Evolutionary conservation across 1,140 invertebrate species (phyloP), one percentile per base, ranked within the genome.

Genomic region (Helicoverpa zea): DNA sequence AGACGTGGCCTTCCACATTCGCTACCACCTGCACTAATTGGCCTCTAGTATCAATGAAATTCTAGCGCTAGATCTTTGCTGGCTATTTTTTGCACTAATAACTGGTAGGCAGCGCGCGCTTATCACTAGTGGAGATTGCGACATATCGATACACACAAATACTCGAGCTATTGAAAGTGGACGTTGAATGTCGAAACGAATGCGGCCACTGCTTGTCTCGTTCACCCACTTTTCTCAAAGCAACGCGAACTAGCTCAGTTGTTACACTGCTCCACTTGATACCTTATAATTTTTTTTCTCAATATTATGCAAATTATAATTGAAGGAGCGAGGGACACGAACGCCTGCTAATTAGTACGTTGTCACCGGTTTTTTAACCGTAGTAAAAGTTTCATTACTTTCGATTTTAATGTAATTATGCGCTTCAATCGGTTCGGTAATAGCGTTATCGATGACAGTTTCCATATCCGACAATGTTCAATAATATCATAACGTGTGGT

Each of bases 171-270:
- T 91, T 81, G 88, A 93, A 92, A 93, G 90, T 90, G 83, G 84
- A 78, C 88, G 80, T 70, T 79, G 73, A 75, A 84, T 93, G 88
- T 88, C 84, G 90, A 86, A 91, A 93, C 83, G 81, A 64, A 64
- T 66, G 80, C 83, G 82, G 81, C 85, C 84, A 74, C 56, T 51
- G 16, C 47, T 72, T 79, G 84, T 85, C 84, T 87, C 78, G 90
- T 87, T 92, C 90, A 91, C 90, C 90, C 88, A 91, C 88, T 90
- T 93, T 90, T 90, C 89, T 90, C 86, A 84, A 63, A 78, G 74
- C 81, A 82, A 86, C 80, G 56, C 61, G 51, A 43, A 84, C 87
- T 88, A 79, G 84, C 88, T 87, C 5, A 58, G 23, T 35, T 79
- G 76, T 79, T 47, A 79, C 52, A 79, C 76, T 68, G 76, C 64